Evolutionary conservation across 2,113 vertebrate genomes (phyloP).

Genomic region (Neopipo cinnamomea): DNA sequence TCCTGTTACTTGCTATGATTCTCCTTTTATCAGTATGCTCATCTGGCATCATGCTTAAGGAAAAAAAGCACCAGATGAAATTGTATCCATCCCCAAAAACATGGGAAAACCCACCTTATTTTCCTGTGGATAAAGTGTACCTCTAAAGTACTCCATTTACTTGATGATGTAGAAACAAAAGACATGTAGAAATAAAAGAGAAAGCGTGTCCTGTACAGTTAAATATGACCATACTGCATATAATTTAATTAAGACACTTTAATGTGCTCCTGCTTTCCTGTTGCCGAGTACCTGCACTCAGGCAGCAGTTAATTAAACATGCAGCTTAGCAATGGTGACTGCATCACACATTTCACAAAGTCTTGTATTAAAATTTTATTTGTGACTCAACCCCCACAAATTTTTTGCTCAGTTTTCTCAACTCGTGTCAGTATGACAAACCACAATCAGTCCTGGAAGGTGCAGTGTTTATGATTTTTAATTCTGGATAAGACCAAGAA

Average conservation of each 20-base stretch:
- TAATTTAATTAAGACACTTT: constrained; percentile 32
- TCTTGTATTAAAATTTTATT: not conserved
- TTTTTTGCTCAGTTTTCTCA: not conserved
- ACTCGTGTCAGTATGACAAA: not conserved
- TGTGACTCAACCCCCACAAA: not conserved
- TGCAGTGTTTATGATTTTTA: not conserved
- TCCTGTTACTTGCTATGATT: not conserved
- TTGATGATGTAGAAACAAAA: not conserved
- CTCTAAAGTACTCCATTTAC: not conserved
- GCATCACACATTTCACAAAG: not conserved
- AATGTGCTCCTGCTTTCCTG: not conserved
- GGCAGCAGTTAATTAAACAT: not conserved
- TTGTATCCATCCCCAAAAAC: not conserved
- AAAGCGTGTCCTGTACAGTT: not conserved
- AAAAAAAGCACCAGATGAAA: not conserved
- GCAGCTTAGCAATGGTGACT: not conserved
- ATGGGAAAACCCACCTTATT: not conserved
- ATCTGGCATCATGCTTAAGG: not conserved
- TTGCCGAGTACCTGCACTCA: constrained; percentile 40
- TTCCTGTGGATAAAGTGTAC: not conserved
- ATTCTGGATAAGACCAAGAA: not conserved
- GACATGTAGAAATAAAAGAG: not conserved
- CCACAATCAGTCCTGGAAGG: not conserved
- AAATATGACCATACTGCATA: not conserved
- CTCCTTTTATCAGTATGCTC: not conserved